Evolutionary conservation across 2,888 invertebrate genomes (phyloP), one percentile per base, ranked within the genome.

Genomic region (Stegana nigrithorax): DNA sequence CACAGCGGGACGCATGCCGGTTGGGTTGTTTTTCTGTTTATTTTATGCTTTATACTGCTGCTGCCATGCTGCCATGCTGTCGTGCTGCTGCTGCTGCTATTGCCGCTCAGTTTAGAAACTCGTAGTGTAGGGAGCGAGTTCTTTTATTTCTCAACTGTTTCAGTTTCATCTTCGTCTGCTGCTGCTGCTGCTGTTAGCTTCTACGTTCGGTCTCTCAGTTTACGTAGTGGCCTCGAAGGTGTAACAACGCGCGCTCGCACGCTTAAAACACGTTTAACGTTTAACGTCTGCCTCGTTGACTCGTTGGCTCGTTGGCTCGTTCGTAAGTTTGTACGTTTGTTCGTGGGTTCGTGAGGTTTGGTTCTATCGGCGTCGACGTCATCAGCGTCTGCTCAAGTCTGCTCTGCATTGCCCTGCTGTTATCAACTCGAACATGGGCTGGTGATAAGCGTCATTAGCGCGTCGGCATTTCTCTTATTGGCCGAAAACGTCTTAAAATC

Each of bases 161-260:
- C n/a, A n/a, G 70, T 70, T 53, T 67, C 50, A 65, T 67, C 69
- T 71, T 72, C 65, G 25, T 64, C 57, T 64, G 57, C 27, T 51
- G 64, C 62, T 55, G 45, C 59, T 25, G 63, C 47, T 58, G 56
- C 45, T 60, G 60, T 55, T 21, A 63, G 57, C 67, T 65, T 39
- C 39, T 39, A 14, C 14, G n/a, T n/a, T n/a, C n/a, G n/a, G n/a
- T n/a, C n/a, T n/a, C 73, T 77, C 77, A 75, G 75, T 75, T 73
- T 66, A 72, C 73, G 75, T 68, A 75, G 68, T 75, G 75, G 75
- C 75, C 72, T 75, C 77, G 77, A 69, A 75, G 77, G 75, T 75
- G 73, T 75, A 77, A 75, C 75, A 75, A 75, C 75, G 75, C 32
- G 50, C 55, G 42, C 44, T 42, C 14, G 44, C 25, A 25, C 26